Evolutionary conservation across 2,797 vertebrate genomes (phyloP), one percentile per base, ranked within the genome.

Genomic region (Centroberyx gerrardi): DNA sequence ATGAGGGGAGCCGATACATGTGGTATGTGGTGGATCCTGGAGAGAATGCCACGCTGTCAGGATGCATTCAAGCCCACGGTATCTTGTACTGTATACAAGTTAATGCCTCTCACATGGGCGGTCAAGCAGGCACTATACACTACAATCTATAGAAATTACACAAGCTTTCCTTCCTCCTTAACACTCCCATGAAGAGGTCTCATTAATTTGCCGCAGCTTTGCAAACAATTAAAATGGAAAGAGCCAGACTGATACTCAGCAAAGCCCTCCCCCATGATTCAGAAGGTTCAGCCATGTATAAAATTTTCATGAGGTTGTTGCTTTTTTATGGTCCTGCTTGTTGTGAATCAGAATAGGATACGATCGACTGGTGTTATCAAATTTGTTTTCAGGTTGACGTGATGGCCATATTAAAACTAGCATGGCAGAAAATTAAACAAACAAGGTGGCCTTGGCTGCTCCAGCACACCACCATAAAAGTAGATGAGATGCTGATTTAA

Each of bases 371-470:
- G 40, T 29, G 62, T 73, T 74, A 78, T 83, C 72, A 83, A 80
- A 72, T 77, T 14, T 56, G 62, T 74, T 60, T 87, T 83, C 60
- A 71, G 74, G 61, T 62, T 72, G 76, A 83, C 27, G 53, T 85
- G 79, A 82, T 66, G 84, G 72, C 72, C 74, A 78, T 87, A 88
- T 86, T 90, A 89, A 93, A 93, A 76, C 81, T 71, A 87, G 75
- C 48, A 81, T 65, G 71, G 81, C 78, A 87, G 91, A 90, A 88
- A 90, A 92, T 92, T 82, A 90, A 91, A 90, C 86, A 91, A 92
- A 90, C 85, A 88, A 78, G 63, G 65, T 78, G 70, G 73, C 71
- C 62, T 78, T 74, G 73, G 79, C 56, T 87, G 62, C 46, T 70
- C 59, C 52, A 3, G 52, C 27, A 49, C 51, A 68, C 0, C 3